Base-by-base conservation (phyloP, 2,113 vertebrate species). In the Delphinapterus leucas region DNA sequence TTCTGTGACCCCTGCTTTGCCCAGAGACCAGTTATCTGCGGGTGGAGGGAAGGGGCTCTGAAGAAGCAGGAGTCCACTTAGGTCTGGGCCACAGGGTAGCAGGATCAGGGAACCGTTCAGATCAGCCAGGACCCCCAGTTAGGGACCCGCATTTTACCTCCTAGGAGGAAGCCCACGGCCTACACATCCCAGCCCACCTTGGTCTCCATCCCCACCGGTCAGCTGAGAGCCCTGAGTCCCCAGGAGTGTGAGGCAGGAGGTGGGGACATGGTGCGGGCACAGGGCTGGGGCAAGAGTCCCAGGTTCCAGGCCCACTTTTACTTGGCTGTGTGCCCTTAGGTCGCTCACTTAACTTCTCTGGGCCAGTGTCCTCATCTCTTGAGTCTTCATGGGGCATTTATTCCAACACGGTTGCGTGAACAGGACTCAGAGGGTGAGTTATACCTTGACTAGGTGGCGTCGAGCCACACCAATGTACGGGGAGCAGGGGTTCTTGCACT, bases 221-320 rank as follows among this genome's bases (percentile, higher is more conserved):
- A 25, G 18, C 47, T 4, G 60, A 13, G 23, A 2, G 20, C 60
- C 38, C 0, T 5, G 47, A 4, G 0, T 71, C 67, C 44, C 33
- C 9, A 0, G n/a, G 7, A 2, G 31, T 0, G 7, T 3, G 0
- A 3, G 38, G 53, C 15, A 3, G 36, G n/a, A 49, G 31, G 18
- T 0, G 0, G 21, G 55, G 13, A 23, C 0, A 0, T 13, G 0
- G 8, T 1, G 12, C 0, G 1, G 68, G 8, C 5, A 0, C 53
- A 18, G 60, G 6, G 17, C 44, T 18, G 11, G 38, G 21, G 2
- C 5, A 0, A 14, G 44, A 41, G n/a, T 53, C 23, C 6, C 8
- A 2, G 36, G 15, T 23, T 23, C 23, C 25, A 26, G 44, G n/a
- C 38, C 28, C 25, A 58, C 41, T 18, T 63, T 41, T 38, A 36